Base-by-base conservation (phyloP, 2,888 invertebrate genomes). In the Oligia latruncula region DNA sequence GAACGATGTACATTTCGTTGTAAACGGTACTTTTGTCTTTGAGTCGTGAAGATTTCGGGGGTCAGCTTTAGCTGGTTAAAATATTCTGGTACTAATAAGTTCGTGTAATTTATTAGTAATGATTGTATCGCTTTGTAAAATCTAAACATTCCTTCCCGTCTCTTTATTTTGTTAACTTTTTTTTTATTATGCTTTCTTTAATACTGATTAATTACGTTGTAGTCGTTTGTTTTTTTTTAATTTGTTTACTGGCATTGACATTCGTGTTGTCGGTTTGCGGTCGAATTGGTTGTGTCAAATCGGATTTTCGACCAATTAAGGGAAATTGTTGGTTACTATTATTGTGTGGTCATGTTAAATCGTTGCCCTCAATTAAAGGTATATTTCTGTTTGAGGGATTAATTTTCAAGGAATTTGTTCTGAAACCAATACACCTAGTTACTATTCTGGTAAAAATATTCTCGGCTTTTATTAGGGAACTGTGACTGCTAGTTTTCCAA, bases 81-180 rank as follows among this genome's bases (percentile, higher is more conserved):
- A 87, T 87, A 81, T 87, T 80, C 74, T 52, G 73, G 68, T 80
- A 76, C 82, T 87, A 90, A 90, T 88, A 84, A 49, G 87, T 67
- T 77, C 20, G 46, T 74, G 87, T 90, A 87, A 91, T 91, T 92
- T 90, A 88, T 89, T 80, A 73, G 62, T 66, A 77, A 77, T 77
- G 79, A 80, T 74, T 64, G 74, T 82, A 90, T 82, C 90, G 85
- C 86, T 89, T 89, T 90, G 87, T 90, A 86, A 88, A 87, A 87
- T 85, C 76, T 83, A 68, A 86, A 84, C 85, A 90, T 90, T 90
- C 90, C 74, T 71, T 77, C 43, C 40, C 73, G 81, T 83, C 80
- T 75, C 78, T 84, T 79, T 87, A 82, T 81, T 85, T 82, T 81
- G 71, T 87, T 81, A 73, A 43, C 20, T 55, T 74, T 77, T 74